Evolutionary conservation across 1,140 invertebrate species (phyloP), one percentile per base, ranked within the genome.

Genomic region (Heliconius hermathena): DNA sequence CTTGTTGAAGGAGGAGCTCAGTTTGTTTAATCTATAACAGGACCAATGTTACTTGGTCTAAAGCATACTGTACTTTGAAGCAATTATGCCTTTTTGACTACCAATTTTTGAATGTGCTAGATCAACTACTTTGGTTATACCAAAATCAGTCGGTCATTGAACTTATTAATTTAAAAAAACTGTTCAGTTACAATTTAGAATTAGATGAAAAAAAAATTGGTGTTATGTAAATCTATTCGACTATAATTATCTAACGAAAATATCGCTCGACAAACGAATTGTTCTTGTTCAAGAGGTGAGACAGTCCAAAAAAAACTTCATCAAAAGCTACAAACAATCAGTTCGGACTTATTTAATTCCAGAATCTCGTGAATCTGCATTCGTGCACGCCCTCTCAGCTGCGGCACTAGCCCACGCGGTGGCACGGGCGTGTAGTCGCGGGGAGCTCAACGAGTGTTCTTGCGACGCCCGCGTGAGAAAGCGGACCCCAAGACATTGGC

Each of bases 361-460:
- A 98, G 97, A 97, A 89, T 98, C 97, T 84, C 95, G 97, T 75
- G 97, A 98, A 90, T 96, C 97, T 78, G 97, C 97, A 1, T 98
- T 97, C 87, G 96, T 98, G 20, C 97, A 98, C 87, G 97, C 97
- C 36, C 96, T 99, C 81, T 98, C 98, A 18, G 96, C 98, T 18
- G 98, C 98, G 0, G 98, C 98, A 16, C 96, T 99, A n/a, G 97
- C 98, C 8, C 98, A 98, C 93, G 96, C 97, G n/a, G 97, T 99
- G 41, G 98, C 98, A 0, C 95, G 97, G 80, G 97, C 98, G 0
- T 99, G 98, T 93, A 98, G 97, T 72, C 96, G 96, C 85, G 98
- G 98, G 20, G 97, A 98, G 88, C 95, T 99, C 11, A 96, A 96
- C 73, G 97, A 98, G 87, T 99, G 98, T 93, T 97, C 97, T 36